These are phyloP conservation scores for Pristionchus mayeri DNA, from an alignment of 2,888 invertebrate genomes.

Conservation along the genomic window DNA sequence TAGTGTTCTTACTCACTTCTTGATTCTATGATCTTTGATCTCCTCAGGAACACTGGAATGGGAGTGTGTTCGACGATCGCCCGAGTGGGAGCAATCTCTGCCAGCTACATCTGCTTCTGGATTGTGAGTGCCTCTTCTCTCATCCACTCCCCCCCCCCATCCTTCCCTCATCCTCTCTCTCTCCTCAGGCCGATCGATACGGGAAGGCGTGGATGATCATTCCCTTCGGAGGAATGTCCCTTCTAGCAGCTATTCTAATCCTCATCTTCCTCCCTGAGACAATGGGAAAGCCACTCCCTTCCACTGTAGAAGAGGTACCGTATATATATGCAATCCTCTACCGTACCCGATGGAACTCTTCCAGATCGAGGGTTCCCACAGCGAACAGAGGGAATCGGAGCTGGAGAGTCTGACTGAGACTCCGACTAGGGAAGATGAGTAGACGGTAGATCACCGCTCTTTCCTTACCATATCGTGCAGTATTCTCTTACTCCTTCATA, in stretches of 20 bases:
- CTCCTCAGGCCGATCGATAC: slow-evolving; percentile 64
- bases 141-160: not conserved
- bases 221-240: slow-evolving; percentile 70
- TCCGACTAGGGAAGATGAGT: not conserved
- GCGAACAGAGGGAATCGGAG: not conserved
- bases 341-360: not conserved
- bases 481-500: not conserved
- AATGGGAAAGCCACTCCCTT: slow-evolving; percentile 69
- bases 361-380: slow-evolving; percentile 18
- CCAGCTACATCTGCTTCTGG: slow-evolving; percentile 85
- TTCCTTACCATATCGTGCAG: not conserved
- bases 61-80: slow-evolving; percentile 90
- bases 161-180: not conserved
- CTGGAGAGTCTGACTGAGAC: not conserved
- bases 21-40: slow-evolving; percentile 1
- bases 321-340: not conserved
- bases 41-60: slow-evolving; percentile 85
- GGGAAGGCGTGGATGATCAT: slow-evolving; percentile 73
- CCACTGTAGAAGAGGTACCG: slow-evolving; percentile 70
- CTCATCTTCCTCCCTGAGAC: slow-evolving; percentile 74
- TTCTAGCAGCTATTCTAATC: slow-evolving; percentile 69
- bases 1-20: too few species aligned
- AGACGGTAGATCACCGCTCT: not conserved
- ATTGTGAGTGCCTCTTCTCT: slow-evolving; percentile 62
- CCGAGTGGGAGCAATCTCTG: slow-evolving; percentile 88